phyloP scores from a whole-genome alignment of 2,797 vertebrate species.

The Scolopax rusticola region DNA sequence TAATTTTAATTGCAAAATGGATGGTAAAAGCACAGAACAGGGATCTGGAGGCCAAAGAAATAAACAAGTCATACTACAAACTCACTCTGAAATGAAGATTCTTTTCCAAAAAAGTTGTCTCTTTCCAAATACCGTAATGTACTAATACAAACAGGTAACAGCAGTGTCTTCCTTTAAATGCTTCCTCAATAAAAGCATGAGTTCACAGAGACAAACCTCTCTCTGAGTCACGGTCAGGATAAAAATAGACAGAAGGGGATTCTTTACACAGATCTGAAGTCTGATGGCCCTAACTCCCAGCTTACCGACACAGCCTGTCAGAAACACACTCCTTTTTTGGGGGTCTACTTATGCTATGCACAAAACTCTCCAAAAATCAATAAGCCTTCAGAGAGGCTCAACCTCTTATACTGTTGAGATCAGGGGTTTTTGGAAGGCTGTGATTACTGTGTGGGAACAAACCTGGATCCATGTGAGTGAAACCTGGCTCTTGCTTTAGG shows the following conservation, averaged over 20 bases:
- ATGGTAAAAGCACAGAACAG: neutral
- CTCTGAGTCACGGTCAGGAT: neutral
- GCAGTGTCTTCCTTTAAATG: neutral
- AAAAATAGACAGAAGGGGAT: neutral
- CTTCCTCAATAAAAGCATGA: neutral
- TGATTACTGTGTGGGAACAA: accelerated
- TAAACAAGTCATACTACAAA: neutral
- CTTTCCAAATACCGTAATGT: neutral
- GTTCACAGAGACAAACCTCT: neutral
- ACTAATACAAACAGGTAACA: neutral
- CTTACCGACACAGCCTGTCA: neutral
- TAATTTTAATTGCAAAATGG: constrained; percentile 30
- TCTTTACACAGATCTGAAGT: neutral
- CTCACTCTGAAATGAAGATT: neutral
- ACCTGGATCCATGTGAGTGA: accelerated
- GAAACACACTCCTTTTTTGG: neutral
- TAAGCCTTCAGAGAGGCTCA: neutral
- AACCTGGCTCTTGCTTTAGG: neutral
- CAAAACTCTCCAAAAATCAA: neutral
- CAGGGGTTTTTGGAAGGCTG: neutral
- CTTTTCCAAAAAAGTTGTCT: neutral
- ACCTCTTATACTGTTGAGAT: accelerated
- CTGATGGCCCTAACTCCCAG: neutral
- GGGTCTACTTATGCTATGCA: accelerated
- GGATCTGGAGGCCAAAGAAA: neutral